These are phyloP conservation scores for Dendropsophus ebraccatus DNA, from an alignment of 2,113 vertebrate species.

Conservation along the genomic window DNA sequence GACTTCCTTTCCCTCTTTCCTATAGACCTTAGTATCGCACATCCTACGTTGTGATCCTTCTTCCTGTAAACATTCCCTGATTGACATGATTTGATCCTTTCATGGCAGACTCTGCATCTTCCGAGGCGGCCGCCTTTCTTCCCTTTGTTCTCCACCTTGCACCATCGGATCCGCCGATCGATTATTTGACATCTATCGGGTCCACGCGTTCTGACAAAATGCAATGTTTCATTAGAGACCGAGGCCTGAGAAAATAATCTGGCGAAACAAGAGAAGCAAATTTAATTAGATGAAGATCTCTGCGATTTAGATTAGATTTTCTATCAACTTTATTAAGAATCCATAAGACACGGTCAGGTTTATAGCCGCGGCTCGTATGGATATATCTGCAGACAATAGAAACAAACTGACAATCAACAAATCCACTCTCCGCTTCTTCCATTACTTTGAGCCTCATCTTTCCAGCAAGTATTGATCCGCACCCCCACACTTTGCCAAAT, in stretches of 20 bases:
- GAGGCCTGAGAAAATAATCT: conserved; percentile 4
- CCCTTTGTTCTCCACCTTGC: background rate
- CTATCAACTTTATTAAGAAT: conserved; percentile 42
- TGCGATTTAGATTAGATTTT: conserved; percentile 26
- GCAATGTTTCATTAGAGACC: conserved; percentile 20
- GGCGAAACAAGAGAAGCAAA: background rate
- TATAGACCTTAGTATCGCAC: too few species aligned
- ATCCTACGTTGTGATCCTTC: too few species aligned
- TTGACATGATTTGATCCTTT: background rate
- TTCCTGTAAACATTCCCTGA: too few species aligned
- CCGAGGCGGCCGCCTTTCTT: background rate
- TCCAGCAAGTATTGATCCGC: conserved; percentile 40
- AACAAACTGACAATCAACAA: conserved; percentile 21
- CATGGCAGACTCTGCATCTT: background rate
- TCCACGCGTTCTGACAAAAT: background rate
- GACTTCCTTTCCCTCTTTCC: too few species aligned
- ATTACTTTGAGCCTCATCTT: conserved; percentile 37
- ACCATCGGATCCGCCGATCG: background rate
- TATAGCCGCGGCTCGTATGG: conserved; percentile 20
- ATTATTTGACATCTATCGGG: conserved; percentile 1
- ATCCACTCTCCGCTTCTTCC: conserved; percentile 2
- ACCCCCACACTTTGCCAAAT: conserved; percentile 47
- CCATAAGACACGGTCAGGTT: conserved; percentile 29
- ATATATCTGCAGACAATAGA: conserved; percentile 4
- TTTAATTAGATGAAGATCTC: conserved; percentile 26